Base-by-base conservation (phyloP, 2,888 invertebrate genomes). In the Phaedon cochleariae region DNA sequence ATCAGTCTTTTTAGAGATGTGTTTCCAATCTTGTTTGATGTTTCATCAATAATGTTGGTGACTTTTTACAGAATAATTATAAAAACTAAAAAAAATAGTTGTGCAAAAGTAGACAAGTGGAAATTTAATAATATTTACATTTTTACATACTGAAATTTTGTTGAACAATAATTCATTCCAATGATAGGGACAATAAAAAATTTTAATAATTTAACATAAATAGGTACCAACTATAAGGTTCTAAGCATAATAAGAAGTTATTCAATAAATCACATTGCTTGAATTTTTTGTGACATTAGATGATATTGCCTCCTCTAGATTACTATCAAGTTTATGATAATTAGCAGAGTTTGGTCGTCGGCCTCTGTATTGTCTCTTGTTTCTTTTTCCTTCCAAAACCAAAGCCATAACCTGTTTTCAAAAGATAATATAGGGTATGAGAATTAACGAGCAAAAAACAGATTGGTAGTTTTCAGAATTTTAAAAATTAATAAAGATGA, bases 261-360 rank as follows among this genome's bases (percentile, higher is more conserved):
- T 15, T 57, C 15, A 88, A 81, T 87, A 88, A 79, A 88, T 87
- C 61, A 87, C 85, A 78, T 87, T 85, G 37, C 85, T 85, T 37
- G 86, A 82, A 69, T 86, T 85, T 71, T 86, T 85, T 70, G 84
- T 86, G 73, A 86, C 85, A 37, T 85, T 84, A 0, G 89, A 89
- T 3, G 87, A 88, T 46, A 90, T 87, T 34, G 90, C 90, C 81
- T 90, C 90, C 80, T 90, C 90, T 65, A 90, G 82, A 74, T 88
- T 90, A 70, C 87, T 87, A 76, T 90, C 90, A 62, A 90, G 83
- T 77, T 90, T 90, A 61, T 88, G 86, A 77, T 90, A 90, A 74
- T 85, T 87, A 0, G 89, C 87, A 1, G 89, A 88, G 75, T 87
- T 88, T 46, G 88, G 88, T 67, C 90, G 83, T 68, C 88, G 82